These are phyloP conservation scores for Trichomalopsis sarcophagae DNA, from an alignment of 1,140 invertebrate species.

Conservation along the genomic window DNA sequence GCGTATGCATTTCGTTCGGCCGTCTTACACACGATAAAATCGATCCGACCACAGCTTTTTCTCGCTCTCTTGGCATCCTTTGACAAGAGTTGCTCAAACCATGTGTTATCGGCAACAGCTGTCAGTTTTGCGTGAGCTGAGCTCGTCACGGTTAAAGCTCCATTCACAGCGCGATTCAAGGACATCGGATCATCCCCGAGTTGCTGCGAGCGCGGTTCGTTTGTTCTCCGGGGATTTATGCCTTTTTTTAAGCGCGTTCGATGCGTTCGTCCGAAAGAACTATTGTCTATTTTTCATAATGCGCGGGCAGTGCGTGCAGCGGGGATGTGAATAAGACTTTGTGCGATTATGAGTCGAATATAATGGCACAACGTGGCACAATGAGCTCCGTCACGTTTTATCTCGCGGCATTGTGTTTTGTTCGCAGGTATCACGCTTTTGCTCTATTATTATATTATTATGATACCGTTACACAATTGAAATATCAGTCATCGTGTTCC, in stretches of 20 bases:
- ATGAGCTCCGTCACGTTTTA: not conserved
- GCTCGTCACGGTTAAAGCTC: conserved; percentile 49
- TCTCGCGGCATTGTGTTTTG: not conserved
- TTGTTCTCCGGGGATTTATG: not conserved
- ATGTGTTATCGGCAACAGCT: conserved; percentile 67
- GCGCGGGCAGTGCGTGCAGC: too few species aligned
- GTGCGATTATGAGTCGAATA: not conserved
- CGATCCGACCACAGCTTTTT: conserved; percentile 54
- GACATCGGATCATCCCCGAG: not conserved
- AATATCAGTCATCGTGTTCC: too few species aligned
- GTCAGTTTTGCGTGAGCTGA: conserved; percentile 55
- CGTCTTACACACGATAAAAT: conserved; percentile 62
- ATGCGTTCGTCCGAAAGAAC: not conserved
- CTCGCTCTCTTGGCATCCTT: conserved; percentile 54
- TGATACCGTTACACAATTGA: too few species aligned
- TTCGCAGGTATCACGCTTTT: too few species aligned
- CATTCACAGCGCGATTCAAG: conserved; percentile 48
- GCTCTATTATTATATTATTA: too few species aligned
- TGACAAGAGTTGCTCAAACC: conserved; percentile 57
- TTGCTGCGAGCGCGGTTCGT: not conserved
- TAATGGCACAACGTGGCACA: not conserved
- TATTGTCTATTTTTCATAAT: not conserved
- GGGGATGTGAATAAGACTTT: not conserved
- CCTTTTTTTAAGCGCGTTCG: not conserved
- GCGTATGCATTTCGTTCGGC: conserved; percentile 45